Base-by-base conservation (phyloP, 2,113 vertebrate genomes). In the Corythoichthys haematopterus region DNA sequence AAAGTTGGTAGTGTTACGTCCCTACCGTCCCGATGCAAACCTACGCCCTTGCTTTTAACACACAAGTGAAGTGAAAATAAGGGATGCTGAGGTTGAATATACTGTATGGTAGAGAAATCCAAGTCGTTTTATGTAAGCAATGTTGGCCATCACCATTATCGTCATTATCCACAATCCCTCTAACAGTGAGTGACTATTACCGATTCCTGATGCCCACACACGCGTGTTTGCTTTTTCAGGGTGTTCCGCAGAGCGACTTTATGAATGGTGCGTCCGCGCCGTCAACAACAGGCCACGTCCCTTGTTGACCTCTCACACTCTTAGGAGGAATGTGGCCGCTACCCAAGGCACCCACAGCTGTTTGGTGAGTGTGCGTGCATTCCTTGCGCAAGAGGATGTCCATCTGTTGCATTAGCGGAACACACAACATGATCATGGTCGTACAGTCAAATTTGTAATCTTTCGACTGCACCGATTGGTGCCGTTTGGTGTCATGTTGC, bases 271-370 rank as follows among this genome's bases (percentile, higher is more conserved):
- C 56, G 38, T 37, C 60, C 16, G 55, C 15, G 50, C 1, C 73
- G 77, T 79, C 72, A 72, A 67, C 67, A 80, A 52, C 71, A 80
- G 43, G 65, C 36, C 38, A 35, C 3, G 52, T 71, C 77, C 67
- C 75, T 58, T 53, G 51, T 70, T 79, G 69, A 79, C 78, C 70
- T 76, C 58, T 78, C 77, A 72, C 62, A 55, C 74, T 52, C 67
- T 60, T 75, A 76, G 79, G 58, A 82, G 72, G 75, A 78, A 74
- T 6, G 2, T 40, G 72, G 72, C 46, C 33, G 59, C 46, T 72
- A 73, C 74, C 69, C 73, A 74, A 73, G 64, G 61, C 43, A 16
- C 64, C 70, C 66, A 64, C 79, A 74, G 79, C 75, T 81, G 80
- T 64, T 69, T 68, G 48, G 67, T 60, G 33, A n/a, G 43, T 65